Base-by-base conservation (phyloP, 2,888 invertebrate genomes). In the Hyppa rectilinea region DNA sequence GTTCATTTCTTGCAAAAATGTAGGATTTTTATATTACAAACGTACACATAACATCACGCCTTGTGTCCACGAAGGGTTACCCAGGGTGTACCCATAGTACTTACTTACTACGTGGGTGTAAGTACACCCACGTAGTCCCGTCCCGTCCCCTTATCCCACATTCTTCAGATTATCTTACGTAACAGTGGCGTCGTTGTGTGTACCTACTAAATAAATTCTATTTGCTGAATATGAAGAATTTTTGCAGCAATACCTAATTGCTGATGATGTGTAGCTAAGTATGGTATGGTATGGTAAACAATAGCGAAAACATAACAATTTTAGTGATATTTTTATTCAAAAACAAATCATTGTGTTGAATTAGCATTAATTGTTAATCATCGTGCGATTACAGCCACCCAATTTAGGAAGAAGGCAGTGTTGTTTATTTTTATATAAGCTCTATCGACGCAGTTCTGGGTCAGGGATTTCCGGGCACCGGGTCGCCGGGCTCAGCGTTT, bases 221-320 rank as follows among this genome's bases (percentile, higher is more conserved):
- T 70, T 70, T 31, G 56, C n/a, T 71, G 34, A 29, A 40, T 47
- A 69, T 47, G 6, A 50, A 64, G 9, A 56, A 38, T 34, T 14
- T 71, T 26, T 47, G 38, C 36, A 55, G 23, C 47, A 55, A 56
- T 58, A 38, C 17, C 26, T n/a, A 26, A 43, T 50, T 50, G n/a
- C n/a, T 55, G 23, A 71, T 47, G 23, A 26, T 55, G 14, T 45
- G 20, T 45, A 26, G 7, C 9, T 29, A 66, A 17, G 17, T 2
- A 17, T 10, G 10, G 31, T 40, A 63, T 43, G 34, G n/a, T n/a
- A n/a, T 49, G 20, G n/a, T 36, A 45, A 71, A 10, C 7, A 7
- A 53, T 6, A 53, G n/a, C 66, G 4, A 50, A 63, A 34, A 50
- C 1, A 34, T 26, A 20, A 17, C 4, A 20, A 36, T n/a, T 34